Percentiles rank a stretch among this genome's conserved stretches.
These are phyloP conservation scores for Protaetia brevitarsis DNA, from an alignment of 1,140 invertebrate species.

Conservation along the genomic window DNA sequence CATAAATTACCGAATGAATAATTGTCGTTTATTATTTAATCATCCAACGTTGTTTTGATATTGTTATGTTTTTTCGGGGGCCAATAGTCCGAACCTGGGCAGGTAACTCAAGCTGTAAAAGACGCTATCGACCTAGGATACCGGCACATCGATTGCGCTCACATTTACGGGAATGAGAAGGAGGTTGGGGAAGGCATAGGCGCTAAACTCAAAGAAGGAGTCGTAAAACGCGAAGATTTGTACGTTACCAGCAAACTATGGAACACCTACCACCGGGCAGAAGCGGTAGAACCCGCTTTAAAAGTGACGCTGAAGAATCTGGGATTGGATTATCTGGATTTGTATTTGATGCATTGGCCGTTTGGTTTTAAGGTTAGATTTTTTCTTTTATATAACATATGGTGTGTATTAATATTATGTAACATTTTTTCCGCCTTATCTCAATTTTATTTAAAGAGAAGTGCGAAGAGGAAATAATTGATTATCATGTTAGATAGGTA, in stretches of 20 bases:
- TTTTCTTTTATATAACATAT: too few relatives aligned
- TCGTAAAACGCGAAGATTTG: conserved; percentile 67
- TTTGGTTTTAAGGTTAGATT: conserved; percentile 50
- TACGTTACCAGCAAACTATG: conserved; percentile 67
- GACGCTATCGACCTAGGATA: conserved; percentile 69
- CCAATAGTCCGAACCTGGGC: conserved; percentile 32
- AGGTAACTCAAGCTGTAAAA: conserved; percentile 45
- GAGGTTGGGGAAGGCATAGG: conserved; percentile 77
- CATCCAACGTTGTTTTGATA: too few relatives aligned
- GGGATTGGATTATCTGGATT: conserved; percentile 71
- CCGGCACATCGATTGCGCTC: conserved; percentile 68
- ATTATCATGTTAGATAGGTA: too few relatives aligned
- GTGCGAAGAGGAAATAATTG: too few relatives aligned
- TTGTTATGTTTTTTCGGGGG: too few relatives aligned
- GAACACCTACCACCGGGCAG: conserved; percentile 61
- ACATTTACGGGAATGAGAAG: conserved; percentile 74
- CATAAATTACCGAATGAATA: too few relatives aligned
- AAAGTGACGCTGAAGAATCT: conserved; percentile 64
- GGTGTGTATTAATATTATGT: too few relatives aligned
- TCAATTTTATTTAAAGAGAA: too few relatives aligned
- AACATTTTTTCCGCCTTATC: too few relatives aligned
- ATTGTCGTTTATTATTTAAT: too few relatives aligned
- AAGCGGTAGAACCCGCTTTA: conserved; percentile 59
- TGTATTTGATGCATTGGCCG: conserved; percentile 81
- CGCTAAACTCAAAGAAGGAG: conserved; percentile 66